Evolutionary conservation across 2,888 invertebrate species (phyloP), one percentile per base, ranked within the genome.

Genomic region (Anoncus sp.): DNA sequence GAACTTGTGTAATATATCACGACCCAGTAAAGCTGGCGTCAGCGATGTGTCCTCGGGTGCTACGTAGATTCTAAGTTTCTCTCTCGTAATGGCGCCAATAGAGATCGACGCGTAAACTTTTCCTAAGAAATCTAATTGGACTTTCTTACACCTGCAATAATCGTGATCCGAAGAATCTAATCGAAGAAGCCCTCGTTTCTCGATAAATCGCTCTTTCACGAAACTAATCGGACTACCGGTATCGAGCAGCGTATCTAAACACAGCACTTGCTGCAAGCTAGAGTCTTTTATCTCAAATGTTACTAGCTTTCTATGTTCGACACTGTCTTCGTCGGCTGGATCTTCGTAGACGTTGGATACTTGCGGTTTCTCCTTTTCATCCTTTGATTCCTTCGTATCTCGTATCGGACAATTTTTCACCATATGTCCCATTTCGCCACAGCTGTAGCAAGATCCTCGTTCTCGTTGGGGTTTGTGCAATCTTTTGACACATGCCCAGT

Each of bases 31-130:
- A 55, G 76, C 75, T 24, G 75, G 55, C 12, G 71, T 59, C 45
- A 57, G 16, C 72, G 76, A 53, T 4, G 78, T 80, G 5, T 74
- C 49, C 57, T 76, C 78, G 16, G 76, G 72, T 10, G 76, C 78
- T n/a, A 82, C 76, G 16, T 77, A 62, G 43, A 80, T 12, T 5
- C 47, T n/a, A 9, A 57, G 22, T 43, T 72, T 57, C 35, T 69
- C 53, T 38, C 22, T 40, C 14, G 45, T 18, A 7, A 71, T 16
- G n/a, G 67, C 59, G 10, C 40, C 59, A 12, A 76, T 55, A 12
- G 47, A 51, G 35, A 78, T 24, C 20, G 45, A 31, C 27, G 60
- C 59, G 20, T 60, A 51, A 43, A 71, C 65, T 43, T 67, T 38
- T 40, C 62, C 62, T 22, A 49, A 10, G 65, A 71, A 35, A 14